Conservation (phyloP, 2,113 vertebrate genomes). For the Boulengeromyrus knoepffleri region DNA sequence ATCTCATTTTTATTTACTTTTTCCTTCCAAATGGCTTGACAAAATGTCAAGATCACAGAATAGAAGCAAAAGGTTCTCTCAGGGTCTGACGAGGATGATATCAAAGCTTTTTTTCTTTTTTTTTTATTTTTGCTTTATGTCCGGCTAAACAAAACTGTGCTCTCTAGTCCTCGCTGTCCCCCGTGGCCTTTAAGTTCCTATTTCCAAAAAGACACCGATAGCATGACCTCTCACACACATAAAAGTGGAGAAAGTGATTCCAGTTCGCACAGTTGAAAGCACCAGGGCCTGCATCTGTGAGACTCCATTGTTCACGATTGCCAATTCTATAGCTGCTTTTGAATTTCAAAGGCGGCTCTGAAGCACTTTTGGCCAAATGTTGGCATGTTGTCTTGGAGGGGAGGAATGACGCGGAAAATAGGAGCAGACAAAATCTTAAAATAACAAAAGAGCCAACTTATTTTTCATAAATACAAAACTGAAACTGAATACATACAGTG, state of each 20-base stretch:
- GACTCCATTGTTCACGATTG: constrained; percentile 42
- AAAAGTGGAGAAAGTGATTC: constrained; percentile 18
- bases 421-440: constrained; percentile 4
- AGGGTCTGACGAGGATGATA: constrained; percentile 58
- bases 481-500: not conserved
- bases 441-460: constrained; percentile 1
- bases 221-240: constrained; percentile 47
- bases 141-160: constrained; percentile 59
- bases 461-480: constrained; percentile 14
- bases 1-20: constrained; percentile 59
- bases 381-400: constrained; percentile 17
- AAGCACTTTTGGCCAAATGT: constrained; percentile 19
- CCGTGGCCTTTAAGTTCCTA: constrained; percentile 53
- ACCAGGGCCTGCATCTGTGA: constrained; percentile 23
- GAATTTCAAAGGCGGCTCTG: constrained; percentile 42
- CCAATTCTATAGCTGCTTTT: constrained; percentile 36
- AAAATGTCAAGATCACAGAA: constrained; percentile 72
- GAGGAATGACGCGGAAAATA: not conserved
- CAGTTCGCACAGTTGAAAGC: constrained; percentile 50
- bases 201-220: constrained; percentile 45
- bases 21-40: constrained; percentile 52
- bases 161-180: constrained; percentile 54
- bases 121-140: constrained; percentile 57
- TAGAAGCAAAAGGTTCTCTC: constrained; percentile 34
- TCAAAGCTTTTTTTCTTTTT: constrained; percentile 48